phyloP scores from a whole-genome alignment of 2,888 invertebrate species.

The Athripsodes cinereus region DNA sequence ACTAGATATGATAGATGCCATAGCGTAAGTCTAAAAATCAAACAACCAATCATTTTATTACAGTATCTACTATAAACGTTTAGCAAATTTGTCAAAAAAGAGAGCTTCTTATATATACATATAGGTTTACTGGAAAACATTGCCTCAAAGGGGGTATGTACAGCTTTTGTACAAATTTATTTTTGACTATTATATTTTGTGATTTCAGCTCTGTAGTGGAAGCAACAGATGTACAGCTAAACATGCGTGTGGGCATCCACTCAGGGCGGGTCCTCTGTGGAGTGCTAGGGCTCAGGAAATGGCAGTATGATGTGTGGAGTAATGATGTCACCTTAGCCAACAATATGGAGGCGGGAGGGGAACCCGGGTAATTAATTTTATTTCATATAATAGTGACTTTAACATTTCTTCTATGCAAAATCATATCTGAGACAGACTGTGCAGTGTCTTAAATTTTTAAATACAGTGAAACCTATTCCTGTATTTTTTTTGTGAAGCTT shows the following conservation, averaged over 20 bases:
- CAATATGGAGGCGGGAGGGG: slow-evolving; percentile 86
- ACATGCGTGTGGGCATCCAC: slow-evolving; percentile 91
- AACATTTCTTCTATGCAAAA: too few relatives aligned
- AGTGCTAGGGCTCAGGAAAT: slow-evolving; percentile 82
- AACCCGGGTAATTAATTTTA: slow-evolving; percentile 64
- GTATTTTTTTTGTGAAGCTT: too few relatives aligned
- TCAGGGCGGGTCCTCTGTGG: slow-evolving; percentile 87
- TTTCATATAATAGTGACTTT: too few relatives aligned
- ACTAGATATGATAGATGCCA: slow-evolving; percentile 79
- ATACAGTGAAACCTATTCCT: too few relatives aligned
- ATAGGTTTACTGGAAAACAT: not conserved
- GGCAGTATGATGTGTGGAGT: slow-evolving; percentile 94
- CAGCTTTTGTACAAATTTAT: too few relatives aligned
- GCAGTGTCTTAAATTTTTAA: too few relatives aligned
- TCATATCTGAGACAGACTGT: too few relatives aligned
- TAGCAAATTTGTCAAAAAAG: too few relatives aligned
- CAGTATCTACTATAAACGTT: too few relatives aligned
- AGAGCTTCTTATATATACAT: too few relatives aligned
- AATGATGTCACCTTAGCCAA: slow-evolving; percentile 88
- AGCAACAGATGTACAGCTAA: slow-evolving; percentile 85
- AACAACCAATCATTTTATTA: too few relatives aligned
- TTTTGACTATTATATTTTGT: not conserved
- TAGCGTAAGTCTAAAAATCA: slow-evolving; percentile 66
- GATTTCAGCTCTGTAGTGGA: slow-evolving; percentile 70
- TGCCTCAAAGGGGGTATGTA: not conserved